Conservation (phyloP, 2,797 vertebrate species). For the Hylomyscus alleni region DNA sequence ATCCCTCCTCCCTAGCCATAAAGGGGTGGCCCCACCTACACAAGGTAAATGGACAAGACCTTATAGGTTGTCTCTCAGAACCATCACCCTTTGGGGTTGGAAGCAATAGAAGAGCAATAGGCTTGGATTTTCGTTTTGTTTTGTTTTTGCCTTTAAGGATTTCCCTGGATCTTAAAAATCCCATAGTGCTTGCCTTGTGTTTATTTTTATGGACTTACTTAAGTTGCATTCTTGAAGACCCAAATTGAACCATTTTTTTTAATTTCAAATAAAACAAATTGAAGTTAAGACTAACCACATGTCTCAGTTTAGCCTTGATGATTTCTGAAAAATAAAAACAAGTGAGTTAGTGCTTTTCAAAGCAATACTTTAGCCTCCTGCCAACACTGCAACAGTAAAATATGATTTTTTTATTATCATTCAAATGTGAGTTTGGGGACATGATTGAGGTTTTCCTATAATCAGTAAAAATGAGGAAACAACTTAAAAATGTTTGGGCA, state of each 20-base stretch:
- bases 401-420: constrained; percentile 86
- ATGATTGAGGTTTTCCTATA: constrained; percentile 86
- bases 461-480: constrained; percentile 88
- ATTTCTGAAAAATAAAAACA: constrained; percentile 87
- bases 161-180: constrained; percentile 11
- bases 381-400: constrained; percentile 85
- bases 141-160: constrained; percentile 38
- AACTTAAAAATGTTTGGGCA: constrained; percentile 87
- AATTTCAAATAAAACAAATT: constrained; percentile 86
- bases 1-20: too few species aligned
- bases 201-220: constrained; percentile 77
- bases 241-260: constrained; percentile 77
- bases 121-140: not conserved
- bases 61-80: not conserved
- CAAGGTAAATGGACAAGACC: fast-evolving
- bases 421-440: constrained; percentile 87
- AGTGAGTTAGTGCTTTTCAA: constrained; percentile 86
- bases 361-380: constrained; percentile 87
- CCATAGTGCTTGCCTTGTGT: constrained; percentile 18
- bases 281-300: constrained; percentile 86
- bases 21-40: fast-evolving
- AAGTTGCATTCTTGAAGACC: constrained; percentile 75
- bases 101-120: not conserved
- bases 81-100: not conserved
- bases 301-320: constrained; percentile 78